phyloP scores from a whole-genome alignment of 2,888 invertebrate genomes.

The Torymus aiolomorphi region DNA sequence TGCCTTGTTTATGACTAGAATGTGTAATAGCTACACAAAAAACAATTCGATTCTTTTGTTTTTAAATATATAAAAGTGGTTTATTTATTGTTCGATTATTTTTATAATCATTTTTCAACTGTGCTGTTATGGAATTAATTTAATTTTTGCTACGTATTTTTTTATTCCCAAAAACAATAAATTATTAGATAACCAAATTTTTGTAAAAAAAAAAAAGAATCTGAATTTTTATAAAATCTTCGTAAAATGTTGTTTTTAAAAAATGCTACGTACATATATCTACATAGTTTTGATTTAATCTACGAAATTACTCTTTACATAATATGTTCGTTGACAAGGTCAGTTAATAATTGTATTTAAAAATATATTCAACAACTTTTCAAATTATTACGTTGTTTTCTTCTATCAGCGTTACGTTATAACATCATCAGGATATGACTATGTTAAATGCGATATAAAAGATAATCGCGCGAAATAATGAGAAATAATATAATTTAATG shows the following conservation, averaged over 20 bases:
- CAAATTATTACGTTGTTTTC: background rate
- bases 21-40: background rate
- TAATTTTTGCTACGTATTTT: too few species aligned
- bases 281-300: conserved; percentile 36
- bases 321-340: conserved; percentile 30
- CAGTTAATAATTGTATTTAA: background rate
- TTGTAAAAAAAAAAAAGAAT: too few species aligned
- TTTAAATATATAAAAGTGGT: background rate
- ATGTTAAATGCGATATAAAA: too few species aligned
- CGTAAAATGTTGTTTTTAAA: too few species aligned
- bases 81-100: conserved; percentile 5
- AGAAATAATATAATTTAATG: too few species aligned
- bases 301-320: conserved; percentile 32
- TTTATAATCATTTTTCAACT: background rate
- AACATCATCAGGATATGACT: too few species aligned
- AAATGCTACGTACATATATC: background rate
- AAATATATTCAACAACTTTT: background rate
- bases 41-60: conserved; percentile 14
- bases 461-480: too few species aligned
- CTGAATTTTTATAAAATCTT: too few species aligned
- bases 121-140: too few species aligned
- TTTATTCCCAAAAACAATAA: too few species aligned
- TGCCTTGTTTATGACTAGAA: conserved; percentile 15
- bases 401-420: too few species aligned
- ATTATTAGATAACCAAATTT: too few species aligned